A percentile compares a stretch with the other conserved stretches of the same genome.
Evolutionary conservation across 2,888 invertebrate genomes (phyloP).

Genomic region (Caenorhabditis becei): DNA sequence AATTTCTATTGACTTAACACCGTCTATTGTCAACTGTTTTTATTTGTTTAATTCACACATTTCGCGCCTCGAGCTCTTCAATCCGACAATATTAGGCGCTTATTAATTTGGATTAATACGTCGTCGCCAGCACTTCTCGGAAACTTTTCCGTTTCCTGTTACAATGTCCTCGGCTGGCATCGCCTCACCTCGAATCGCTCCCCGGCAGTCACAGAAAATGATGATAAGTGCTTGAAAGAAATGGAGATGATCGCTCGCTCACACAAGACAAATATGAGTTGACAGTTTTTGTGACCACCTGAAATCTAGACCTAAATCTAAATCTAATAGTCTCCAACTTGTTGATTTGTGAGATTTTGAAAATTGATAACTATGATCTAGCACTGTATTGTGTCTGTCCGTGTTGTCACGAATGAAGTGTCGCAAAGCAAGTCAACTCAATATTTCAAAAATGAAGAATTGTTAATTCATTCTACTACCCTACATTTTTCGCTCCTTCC

Average conservation of each 20-base stretch:
- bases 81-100: slow-evolving; percentile 45
- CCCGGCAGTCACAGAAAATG: not conserved
- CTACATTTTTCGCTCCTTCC: slow-evolving; percentile 2
- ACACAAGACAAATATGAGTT: slow-evolving; percentile 47
- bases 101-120: slow-evolving; percentile 58
- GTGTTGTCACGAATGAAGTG: slow-evolving; percentile 2
- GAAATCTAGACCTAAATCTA: slow-evolving; percentile 16
- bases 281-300: slow-evolving; percentile 45
- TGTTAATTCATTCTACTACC: slow-evolving; percentile 43
- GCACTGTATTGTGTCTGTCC: too few species aligned
- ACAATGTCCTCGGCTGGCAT: slow-evolving; percentile 18
- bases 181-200: slow-evolving; percentile 11
- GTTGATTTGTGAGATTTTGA: too few species aligned
- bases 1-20: slow-evolving; percentile 60
- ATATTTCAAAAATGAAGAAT: slow-evolving; percentile 49
- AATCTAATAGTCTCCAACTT: slow-evolving; percentile 21
- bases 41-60: slow-evolving; percentile 62
- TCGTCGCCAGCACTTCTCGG: slow-evolving; percentile 3
- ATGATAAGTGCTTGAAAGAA: slow-evolving; percentile 24
- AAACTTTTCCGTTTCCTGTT: slow-evolving; percentile 42
- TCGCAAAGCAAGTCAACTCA: slow-evolving; percentile 29
- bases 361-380: too few species aligned
- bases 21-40: slow-evolving; percentile 63
- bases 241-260: slow-evolving; percentile 30
- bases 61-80: slow-evolving; percentile 55